Conservation (phyloP, 2,888 invertebrate genomes). For the Ormyrus rosae region DNA sequence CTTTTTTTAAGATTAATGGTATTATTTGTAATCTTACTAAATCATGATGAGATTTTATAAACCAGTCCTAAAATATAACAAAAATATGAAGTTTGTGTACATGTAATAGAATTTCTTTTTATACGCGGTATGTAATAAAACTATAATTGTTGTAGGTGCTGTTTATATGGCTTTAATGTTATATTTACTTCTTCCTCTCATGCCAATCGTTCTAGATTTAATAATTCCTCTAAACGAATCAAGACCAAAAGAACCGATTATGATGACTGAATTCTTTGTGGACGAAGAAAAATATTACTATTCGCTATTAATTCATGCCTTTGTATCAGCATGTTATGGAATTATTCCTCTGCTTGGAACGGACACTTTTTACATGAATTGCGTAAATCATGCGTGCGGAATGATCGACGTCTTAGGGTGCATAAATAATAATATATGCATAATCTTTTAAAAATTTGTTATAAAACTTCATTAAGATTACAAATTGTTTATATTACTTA, state of each 20-base stretch:
- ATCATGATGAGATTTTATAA: background rate
- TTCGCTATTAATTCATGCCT: constrained; percentile 39
- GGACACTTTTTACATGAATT: constrained; percentile 24
- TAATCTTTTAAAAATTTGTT: too few relatives aligned
- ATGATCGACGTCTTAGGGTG: constrained; percentile 1
- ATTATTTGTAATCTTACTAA: background rate
- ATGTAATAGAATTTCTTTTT: too few relatives aligned
- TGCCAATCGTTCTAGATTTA: constrained; percentile 54
- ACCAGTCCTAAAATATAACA: background rate
- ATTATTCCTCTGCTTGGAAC: constrained; percentile 14
- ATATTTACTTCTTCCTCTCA: constrained; percentile 22
- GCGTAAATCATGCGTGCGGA: constrained; percentile 48
- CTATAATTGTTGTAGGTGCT: background rate
- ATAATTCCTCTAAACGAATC: constrained; percentile 56
- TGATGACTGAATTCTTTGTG: constrained; percentile 56
- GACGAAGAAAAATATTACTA: constrained; percentile 58
- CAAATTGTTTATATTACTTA: too few relatives aligned
- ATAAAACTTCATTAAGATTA: too few relatives aligned
- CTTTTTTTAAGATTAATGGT: background rate
- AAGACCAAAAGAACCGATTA: constrained; percentile 48
- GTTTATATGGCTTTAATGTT: background rate
- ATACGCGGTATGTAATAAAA: too few relatives aligned
- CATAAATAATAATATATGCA: too few relatives aligned
- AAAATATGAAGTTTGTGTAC: background rate
- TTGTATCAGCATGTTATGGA: constrained; percentile 3